Base-by-base conservation (phyloP, 1,140 invertebrate genomes). In the Penaeus japonicus region DNA sequence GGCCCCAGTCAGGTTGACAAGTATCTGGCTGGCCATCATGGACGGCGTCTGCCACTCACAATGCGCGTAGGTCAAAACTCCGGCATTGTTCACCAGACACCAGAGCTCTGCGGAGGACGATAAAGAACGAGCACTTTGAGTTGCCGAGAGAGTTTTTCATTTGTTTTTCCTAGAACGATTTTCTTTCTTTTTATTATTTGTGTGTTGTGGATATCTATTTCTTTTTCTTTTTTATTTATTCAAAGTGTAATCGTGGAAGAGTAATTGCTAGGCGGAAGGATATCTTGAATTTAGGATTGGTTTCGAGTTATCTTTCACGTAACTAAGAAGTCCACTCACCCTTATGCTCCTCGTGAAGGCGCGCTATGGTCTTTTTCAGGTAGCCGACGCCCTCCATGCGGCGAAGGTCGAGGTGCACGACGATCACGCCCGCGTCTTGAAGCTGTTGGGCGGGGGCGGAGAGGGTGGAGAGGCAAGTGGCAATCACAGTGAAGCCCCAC, bases 1-100 rank as follows among this genome's bases (percentile, higher is more conserved):
- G 47, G 55, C 39, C 24, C 86, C 86, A 17, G 54, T 73, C 35
- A 88, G 78, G 65, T 88, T 88, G 20, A 88, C 86, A 47, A 35
- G 27, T 12, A 83, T 32, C 86, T 88, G 86, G 15, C 24, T 32
- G 3, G 7, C 18, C 65, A 88, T 54, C 86, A 73, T 65, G 39
- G 32, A 53, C 3, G 20, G 53, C n/a, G 86, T 88, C 79, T 88
- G 86, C 86, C 86, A 88, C 70, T 88, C 86, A 22, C 79, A 83
- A 2, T 39, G 27, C 18, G 78, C 86, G 80, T 55, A 77, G 3
- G 80, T 88, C 62, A 88, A 20, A 62, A 88, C 55, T 17, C 65
- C 86, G 0, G 86, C 86, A 32, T 88, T 88, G 86, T 88, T 88
- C 22, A 88, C 80, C 18, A 88, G 53, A 24, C 79, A 75, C 86